Evolutionary conservation across 2,797 vertebrate species (phyloP).

Genomic region (Sebastes vulpes): DNA sequence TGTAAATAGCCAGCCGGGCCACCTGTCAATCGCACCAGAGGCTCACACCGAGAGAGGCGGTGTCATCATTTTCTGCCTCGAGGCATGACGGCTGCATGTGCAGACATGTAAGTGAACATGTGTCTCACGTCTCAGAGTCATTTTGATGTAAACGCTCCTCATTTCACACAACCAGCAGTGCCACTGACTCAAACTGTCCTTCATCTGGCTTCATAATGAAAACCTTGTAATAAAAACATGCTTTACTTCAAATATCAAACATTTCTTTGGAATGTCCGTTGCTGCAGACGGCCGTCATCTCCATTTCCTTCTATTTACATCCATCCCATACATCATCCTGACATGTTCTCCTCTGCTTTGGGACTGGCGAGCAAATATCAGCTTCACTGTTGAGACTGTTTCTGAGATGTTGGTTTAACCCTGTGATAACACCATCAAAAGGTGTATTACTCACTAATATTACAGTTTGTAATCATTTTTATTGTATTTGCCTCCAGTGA

Average conservation of each 20-base stretch:
- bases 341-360: constrained; percentile 5
- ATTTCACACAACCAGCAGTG: not conserved
- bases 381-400: not conserved
- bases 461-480: not conserved
- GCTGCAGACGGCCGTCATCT: constrained; percentile 10
- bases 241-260: not conserved
- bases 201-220: not conserved
- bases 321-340: constrained; percentile 42
- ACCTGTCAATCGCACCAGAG: constrained; percentile 66
- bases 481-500: not conserved
- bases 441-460: not conserved
- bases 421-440: not conserved
- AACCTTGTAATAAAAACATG: not conserved
- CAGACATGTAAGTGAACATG: not conserved
- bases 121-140: not conserved
- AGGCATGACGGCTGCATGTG: constrained; percentile 12
- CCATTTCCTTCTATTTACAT: constrained; percentile 62
- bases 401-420: not conserved
- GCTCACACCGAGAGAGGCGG: constrained; percentile 19
- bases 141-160: not conserved
- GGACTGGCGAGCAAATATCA: not conserved
- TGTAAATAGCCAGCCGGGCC: constrained; percentile 76
- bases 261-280: constrained; percentile 30
- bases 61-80: constrained; percentile 49
- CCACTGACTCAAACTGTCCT: not conserved